These are phyloP conservation scores for Istiophorus platypterus DNA, from an alignment of 2,113 vertebrate genomes.

Conservation along the genomic window DNA sequence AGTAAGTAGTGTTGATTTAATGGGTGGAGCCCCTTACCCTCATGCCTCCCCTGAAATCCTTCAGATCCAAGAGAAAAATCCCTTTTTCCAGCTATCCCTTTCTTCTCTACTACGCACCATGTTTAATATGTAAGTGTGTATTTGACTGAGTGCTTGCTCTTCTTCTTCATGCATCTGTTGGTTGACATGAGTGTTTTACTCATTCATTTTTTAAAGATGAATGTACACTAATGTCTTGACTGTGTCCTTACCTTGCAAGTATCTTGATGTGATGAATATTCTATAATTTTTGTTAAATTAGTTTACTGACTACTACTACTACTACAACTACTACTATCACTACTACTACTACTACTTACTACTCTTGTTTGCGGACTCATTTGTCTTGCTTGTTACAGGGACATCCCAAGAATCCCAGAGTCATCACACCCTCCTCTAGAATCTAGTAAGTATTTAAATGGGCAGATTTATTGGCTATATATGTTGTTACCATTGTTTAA, in stretches of 20 bases:
- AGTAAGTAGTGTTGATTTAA: conserved; percentile 86
- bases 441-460: conserved; percentile 88
- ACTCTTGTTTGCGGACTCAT: not conserved
- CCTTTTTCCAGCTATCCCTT: conserved; percentile 19
- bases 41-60: conserved; percentile 47
- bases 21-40: conserved; percentile 47
- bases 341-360: too few relatives aligned
- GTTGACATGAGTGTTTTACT: conserved; percentile 13
- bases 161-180: conserved; percentile 16
- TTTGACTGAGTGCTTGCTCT: conserved; percentile 22
- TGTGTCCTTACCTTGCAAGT: not conserved
- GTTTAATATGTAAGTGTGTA: conserved; percentile 15
- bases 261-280: not conserved
- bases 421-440: conserved; percentile 97
- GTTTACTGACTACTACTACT: too few relatives aligned
- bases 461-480: not conserved
- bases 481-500: not conserved
- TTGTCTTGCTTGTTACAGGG: conserved; percentile 81
- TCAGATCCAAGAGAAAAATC: conserved; percentile 15
- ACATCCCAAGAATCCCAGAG: conserved; percentile 96
- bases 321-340: too few relatives aligned
- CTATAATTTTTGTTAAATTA: not conserved
- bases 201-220: conserved; percentile 44
- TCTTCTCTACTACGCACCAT: conserved; percentile 24
- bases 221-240: conserved; percentile 11